Conservation (phyloP, 2,888 invertebrate species). For the Agapostemon virescens region DNA sequence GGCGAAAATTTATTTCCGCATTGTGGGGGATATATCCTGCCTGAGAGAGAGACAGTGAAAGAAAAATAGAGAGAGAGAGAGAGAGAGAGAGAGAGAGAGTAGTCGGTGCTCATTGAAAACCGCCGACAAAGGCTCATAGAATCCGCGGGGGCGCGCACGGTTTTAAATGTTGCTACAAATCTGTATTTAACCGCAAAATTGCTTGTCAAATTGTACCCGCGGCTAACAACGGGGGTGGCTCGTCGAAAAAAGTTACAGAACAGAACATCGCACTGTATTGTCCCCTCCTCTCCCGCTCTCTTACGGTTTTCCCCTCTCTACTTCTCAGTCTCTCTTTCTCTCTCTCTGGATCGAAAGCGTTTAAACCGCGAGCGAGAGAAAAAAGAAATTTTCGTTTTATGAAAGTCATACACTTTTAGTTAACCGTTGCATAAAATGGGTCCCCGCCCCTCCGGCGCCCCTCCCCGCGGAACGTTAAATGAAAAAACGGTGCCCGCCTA, state of each 20-base stretch:
- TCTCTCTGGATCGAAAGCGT: background rate
- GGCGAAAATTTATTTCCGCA: constrained; percentile 28
- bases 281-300: accelerated
- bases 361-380: constrained; percentile 29
- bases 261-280: background rate
- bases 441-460: background rate
- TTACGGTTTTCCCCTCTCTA: too few relatives aligned
- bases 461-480: constrained; percentile 19
- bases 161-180: constrained; percentile 35
- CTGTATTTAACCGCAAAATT: constrained; percentile 40
- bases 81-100: background rate
- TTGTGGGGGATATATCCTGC: constrained; percentile 1
- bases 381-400: constrained; percentile 36
- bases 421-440: constrained; percentile 49
- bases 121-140: constrained; percentile 14
- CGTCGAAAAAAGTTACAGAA: constrained; percentile 27
- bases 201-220: constrained; percentile 31
- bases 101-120: constrained; percentile 22
- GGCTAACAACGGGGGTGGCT: constrained; percentile 14
- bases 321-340: background rate
- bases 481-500: constrained; percentile 28
- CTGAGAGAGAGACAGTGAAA: too few relatives aligned
- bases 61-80: background rate
- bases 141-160: background rate
- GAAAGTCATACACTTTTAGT: constrained; percentile 44